Conservation (phyloP, 2,797 vertebrate species). For the Tragopan temminckii region DNA sequence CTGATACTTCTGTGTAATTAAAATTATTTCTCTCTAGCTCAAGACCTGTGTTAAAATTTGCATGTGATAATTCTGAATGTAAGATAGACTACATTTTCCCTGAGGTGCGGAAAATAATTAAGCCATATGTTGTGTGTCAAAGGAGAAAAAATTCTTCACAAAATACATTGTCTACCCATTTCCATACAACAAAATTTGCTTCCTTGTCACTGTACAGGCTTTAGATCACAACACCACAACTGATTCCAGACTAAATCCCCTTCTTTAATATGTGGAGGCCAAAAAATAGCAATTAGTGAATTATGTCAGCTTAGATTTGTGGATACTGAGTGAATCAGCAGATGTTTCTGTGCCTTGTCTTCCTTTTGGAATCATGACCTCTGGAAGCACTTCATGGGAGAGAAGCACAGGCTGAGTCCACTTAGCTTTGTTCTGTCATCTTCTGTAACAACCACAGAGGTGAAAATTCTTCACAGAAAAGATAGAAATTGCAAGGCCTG, state of each 20-base stretch:
- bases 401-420: accelerated
- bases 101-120: constrained; percentile 15
- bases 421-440: not conserved
- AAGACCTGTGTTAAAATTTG: not conserved
- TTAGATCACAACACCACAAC: not conserved
- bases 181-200: not conserved
- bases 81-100: constrained; percentile 2
- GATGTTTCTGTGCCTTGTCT: not conserved
- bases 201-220: not conserved
- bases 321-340: not conserved
- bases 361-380: not conserved
- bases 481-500: not conserved
- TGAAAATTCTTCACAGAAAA: not conserved
- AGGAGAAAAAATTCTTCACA: not conserved
- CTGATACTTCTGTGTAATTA: constrained; percentile 20
- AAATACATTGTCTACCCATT: not conserved
- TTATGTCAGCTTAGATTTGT: not conserved
- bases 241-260: not conserved
- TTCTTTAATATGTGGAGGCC: not conserved
- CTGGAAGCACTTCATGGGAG: not conserved
- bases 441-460: not conserved
- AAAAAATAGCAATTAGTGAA: not conserved
- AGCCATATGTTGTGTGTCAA: not conserved
- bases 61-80: not conserved
- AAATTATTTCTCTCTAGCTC: constrained; percentile 1